These are phyloP conservation scores for Drosophila tristis DNA, from an alignment of 1,140 invertebrate genomes.

Conservation along the genomic window DNA sequence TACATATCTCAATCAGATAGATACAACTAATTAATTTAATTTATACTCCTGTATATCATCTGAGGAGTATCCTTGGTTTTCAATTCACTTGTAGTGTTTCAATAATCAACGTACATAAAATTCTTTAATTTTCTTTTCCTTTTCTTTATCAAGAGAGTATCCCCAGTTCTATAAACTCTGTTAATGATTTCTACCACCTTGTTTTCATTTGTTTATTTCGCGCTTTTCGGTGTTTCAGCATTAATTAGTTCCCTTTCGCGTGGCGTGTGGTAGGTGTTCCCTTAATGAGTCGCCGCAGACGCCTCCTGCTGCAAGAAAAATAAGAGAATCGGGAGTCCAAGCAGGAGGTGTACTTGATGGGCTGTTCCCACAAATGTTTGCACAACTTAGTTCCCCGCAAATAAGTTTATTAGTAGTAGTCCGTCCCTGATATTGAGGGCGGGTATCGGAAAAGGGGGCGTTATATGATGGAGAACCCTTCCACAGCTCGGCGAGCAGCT, in stretches of 20 bases:
- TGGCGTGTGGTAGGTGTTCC: constrained; percentile 65
- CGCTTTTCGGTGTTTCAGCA: constrained; percentile 62
- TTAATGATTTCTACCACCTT: constrained; percentile 18
- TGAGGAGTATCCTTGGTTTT: no score
- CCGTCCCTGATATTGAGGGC: constrained; percentile 14
- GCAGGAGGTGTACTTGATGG: constrained; percentile 69
- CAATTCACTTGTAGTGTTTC: no score
- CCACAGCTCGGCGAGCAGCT: no score
- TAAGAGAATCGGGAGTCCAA: neutral
- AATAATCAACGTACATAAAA: neutral
- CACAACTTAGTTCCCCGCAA: constrained; percentile 64
- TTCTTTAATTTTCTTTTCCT: neutral
- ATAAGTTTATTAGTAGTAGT: constrained; percentile 72
- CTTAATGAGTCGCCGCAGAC: constrained; percentile 75
- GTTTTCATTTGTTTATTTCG: constrained; percentile 72
- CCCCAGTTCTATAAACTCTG: neutral
- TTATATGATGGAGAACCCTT: constrained; percentile 19
- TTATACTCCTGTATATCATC: no score
- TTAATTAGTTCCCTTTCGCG: constrained; percentile 75
- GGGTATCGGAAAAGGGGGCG: constrained; percentile 52
- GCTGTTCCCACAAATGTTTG: constrained; percentile 62
- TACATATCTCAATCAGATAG: no score
- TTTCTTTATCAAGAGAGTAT: constrained; percentile 36
- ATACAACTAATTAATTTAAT: no score
- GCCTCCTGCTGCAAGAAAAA: constrained; percentile 37